Base-by-base conservation (phyloP, 2,888 invertebrate genomes). In the Dasypolia templi region DNA sequence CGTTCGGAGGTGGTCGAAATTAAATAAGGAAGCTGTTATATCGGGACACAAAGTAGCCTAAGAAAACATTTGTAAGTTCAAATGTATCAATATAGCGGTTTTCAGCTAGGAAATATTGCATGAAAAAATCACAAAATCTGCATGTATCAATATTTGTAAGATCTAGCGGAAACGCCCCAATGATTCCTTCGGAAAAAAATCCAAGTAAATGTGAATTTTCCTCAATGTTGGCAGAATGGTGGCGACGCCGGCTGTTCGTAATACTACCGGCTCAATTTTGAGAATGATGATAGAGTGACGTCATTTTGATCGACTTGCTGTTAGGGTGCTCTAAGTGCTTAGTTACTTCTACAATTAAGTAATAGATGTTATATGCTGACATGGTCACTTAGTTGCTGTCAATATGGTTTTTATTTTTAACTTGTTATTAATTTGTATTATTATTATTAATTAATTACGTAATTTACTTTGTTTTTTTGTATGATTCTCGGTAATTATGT, bases 171-270 rank as follows among this genome's bases (percentile, higher is more conserved):
- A 19, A 3, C 4, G 11, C 22, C 22, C 35, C 26, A 35, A 49
- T 39, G 29, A 17, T 19, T n/a, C 3, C 11, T 12, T 53, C 0
- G 9, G n/a, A 4, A 39, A 70, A 80, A 80, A 84, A 79, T 5
- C 49, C 42, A 29, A 59, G 49, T 46, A 66, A 78, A 83, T 62
- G 62, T 53, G 53, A 44, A 26, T 46, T 79, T 66, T n/a, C 19
- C 35, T 39, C n/a, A 61, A 84, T 84, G 81, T 84, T 64, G 49
- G 4, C n/a, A 22, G 26, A 35, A 58, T 42, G 62, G 56, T n/a
- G 53, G 11, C 84, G 26, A 7, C 80, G 19, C 81, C 84, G 39
- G 84, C 81, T 80, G 80, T 9, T 39, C 72, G 42, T 80, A 49
- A 79, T 72, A 39, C 35, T 42, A 39, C 0, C 51, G 22, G 29